Evolutionary conservation across 1,140 invertebrate genomes (phyloP).

Genomic region (Drosophila murphyi): DNA sequence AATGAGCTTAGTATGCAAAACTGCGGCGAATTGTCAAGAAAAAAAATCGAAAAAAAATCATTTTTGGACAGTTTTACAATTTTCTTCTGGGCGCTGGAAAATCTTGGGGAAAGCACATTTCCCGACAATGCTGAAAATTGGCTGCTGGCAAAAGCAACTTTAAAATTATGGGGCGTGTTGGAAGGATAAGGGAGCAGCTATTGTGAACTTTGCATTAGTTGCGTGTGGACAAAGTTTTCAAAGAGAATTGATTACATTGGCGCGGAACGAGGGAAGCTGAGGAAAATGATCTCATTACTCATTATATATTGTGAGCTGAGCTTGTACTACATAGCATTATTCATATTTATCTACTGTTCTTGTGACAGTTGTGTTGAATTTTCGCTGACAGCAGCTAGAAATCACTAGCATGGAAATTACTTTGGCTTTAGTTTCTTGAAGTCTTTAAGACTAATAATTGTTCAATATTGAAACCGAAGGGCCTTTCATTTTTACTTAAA

Average conservation of each 20-base stretch:
- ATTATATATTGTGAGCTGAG: slow-evolving; percentile 9
- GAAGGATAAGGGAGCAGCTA: slow-evolving; percentile 12
- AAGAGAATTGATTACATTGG: slow-evolving; percentile 76
- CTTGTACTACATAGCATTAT: slow-evolving; percentile 9
- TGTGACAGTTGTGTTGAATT: slow-evolving; percentile 8
- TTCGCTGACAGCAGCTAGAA: slow-evolving; percentile 15
- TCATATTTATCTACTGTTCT: slow-evolving; percentile 35
- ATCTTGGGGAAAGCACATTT: slow-evolving; percentile 3
- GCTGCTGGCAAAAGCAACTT: slow-evolving; percentile 25
- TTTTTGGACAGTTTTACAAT: slow-evolving; percentile 67
- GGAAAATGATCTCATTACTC: slow-evolving; percentile 25
- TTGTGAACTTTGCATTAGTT: slow-evolving; percentile 53
- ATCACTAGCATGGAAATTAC: slow-evolving; percentile 1
- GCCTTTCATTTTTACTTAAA: slow-evolving; percentile 33
- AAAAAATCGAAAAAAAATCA: slow-evolving; percentile 39
- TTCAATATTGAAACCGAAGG: neutral
- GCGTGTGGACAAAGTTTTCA: slow-evolving; percentile 61
- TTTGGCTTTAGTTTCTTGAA: neutral
- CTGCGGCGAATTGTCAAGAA: slow-evolving; percentile 66
- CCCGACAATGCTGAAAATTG: slow-evolving; percentile 35
- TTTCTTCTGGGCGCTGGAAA: slow-evolving; percentile 19
- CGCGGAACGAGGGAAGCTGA: neutral
- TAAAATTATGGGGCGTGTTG: slow-evolving; percentile 45
- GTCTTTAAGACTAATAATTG: neutral
- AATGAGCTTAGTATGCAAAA: slow-evolving; percentile 83